These are phyloP conservation scores for Dromococcyx pavoninus DNA, from an alignment of 2,797 vertebrate genomes.

Conservation along the genomic window DNA sequence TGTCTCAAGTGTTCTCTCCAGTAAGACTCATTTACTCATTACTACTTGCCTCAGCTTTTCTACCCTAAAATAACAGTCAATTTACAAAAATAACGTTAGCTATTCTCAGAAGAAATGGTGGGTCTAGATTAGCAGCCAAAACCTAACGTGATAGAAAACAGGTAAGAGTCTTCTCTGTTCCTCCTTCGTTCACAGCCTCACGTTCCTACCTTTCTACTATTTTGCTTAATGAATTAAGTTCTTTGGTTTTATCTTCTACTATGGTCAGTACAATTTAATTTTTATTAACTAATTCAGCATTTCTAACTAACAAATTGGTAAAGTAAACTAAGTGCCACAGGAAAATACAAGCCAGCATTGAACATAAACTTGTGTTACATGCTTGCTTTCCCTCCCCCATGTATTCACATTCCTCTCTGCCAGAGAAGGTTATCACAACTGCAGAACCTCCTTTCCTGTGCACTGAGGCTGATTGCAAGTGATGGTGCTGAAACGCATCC, in stretches of 20 bases:
- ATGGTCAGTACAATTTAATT: background rate
- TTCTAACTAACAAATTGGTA: background rate
- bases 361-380: background rate
- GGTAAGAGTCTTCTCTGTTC: background rate
- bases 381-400: fast-evolving
- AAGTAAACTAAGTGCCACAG: background rate
- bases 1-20: background rate
- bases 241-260: background rate
- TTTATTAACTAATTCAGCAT: background rate
- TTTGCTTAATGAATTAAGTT: background rate
- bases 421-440: background rate
- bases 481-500: background rate
- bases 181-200: background rate
- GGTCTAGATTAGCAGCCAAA: background rate
- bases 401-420: background rate
- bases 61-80: background rate
- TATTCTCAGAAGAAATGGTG: background rate
- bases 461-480: background rate
- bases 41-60: background rate
- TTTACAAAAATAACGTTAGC: background rate
- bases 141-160: background rate
- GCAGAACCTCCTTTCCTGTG: background rate
- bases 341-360: background rate
- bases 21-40: background rate
- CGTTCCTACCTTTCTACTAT: background rate